Base-by-base conservation (phyloP, 2,888 invertebrate species). In the Drosophila phalerata region DNA sequence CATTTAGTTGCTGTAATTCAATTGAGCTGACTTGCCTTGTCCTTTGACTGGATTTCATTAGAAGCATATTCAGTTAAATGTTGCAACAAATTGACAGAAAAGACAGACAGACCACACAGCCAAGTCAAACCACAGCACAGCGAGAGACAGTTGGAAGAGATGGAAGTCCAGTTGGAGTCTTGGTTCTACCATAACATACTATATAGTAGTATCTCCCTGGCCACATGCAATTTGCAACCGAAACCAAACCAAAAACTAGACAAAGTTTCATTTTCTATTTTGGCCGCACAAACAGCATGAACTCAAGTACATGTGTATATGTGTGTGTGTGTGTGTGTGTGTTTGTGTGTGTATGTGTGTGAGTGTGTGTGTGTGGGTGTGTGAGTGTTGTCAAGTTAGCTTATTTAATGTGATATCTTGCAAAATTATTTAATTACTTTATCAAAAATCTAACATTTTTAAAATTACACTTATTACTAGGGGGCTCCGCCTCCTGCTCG, bases 1-100 rank as follows among this genome's bases (percentile, higher is more conserved):
- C 83, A 77, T 89, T 88, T 73, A 57, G 69, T 71, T 62, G 73
- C 62, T 49, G 73, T 83, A 86, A 89, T 77, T 85, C 51, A 69
- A 88, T 89, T 85, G 60, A 62, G 62, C 17, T 56, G 43, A 48
- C 63, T 64, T 25, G 80, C 38, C 68, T 52, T 45, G 60, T 58
- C 72, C 74, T 82, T 81, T 79, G 85, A 76, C 51, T 81, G 55
- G 25, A 58, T 81, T 80, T 81, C 73, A 77, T 77, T 78, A 67
- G 71, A 19, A 66, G 13, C 55, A 64, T 53, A 67, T 75, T 79
- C 69, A 65, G 67, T 75, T 64, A 67, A 89, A 77, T 81, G 73
- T 57, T 58, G 63, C 64, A 61, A 40, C 67, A 77, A 77, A 81
- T 68, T 77, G 58, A 56, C 43, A 47, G 66, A 62, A 43, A 64